Evolutionary conservation across 2,888 invertebrate genomes (phyloP), one percentile per base, ranked within the genome.

Genomic region (Lithophane leautieri): DNA sequence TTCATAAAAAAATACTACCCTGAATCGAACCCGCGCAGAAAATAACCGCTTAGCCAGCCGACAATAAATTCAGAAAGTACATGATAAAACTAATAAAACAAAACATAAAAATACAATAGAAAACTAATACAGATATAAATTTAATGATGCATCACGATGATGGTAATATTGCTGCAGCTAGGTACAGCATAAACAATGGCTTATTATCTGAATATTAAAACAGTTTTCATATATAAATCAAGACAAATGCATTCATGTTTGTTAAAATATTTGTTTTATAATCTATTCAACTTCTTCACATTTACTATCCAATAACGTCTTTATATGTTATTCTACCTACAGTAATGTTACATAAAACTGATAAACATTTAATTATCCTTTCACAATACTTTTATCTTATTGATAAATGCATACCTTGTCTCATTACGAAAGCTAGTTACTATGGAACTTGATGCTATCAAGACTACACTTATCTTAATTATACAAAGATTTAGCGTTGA

Each of bases 321-420:
- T 11, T 34, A 52, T 6, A 42, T 8, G 6, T 42, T 54, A 70
- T 47, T 62, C 22, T 56, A 73, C 14, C 56, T 75, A 69, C 47
- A 66, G 34, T 70, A 65, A 50, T 34, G 54, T n/a, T 56, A 63
- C 47, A 63, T 56, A 63, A 61, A 50, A 40, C 65, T 76, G 83
- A 83, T 82, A 82, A 79, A 72, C 16, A 66, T 66, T 42, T 70
- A 58, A 83, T 82, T 67, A 82, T 76, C 80, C 72, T 80, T 68
- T 76, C 76, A 65, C 54, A 79, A 76, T 56, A 58, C 12, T 52
- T 70, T 77, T 81, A 81, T 78, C 83, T 79, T 63, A 4, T 54
- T 71, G 85, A 85, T 83, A 83, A 73, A 47, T 65, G 40, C 50
- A 44, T 67, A 60, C 65, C 68, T 69, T 69, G 25, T 54, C 14